These are phyloP conservation scores for Leucoraja ocellata DNA, from an alignment of 2,797 vertebrate genomes.

Conservation along the genomic window DNA sequence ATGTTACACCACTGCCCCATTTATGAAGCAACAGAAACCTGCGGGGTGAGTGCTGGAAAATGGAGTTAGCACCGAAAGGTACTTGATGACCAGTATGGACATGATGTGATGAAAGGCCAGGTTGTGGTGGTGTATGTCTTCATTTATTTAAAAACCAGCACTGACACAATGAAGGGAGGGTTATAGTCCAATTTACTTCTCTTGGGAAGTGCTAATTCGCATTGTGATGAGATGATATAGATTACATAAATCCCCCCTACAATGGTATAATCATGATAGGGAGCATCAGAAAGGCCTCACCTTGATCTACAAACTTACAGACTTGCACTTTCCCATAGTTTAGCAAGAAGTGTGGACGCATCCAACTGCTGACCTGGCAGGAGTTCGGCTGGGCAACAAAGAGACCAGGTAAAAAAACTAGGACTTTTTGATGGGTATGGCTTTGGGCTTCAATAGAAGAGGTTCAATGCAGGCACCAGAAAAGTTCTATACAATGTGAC, in stretches of 20 bases:
- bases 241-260: neutral
- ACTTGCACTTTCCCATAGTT: neutral
- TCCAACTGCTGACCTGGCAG: neutral
- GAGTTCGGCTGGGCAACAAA: neutral
- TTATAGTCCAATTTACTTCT: neutral
- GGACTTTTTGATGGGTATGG: neutral
- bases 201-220: neutral
- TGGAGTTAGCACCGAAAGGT: too few species aligned
- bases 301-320: neutral
- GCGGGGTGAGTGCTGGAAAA: too few species aligned
- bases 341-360: neutral
- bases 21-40: too few species aligned
- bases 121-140: too few species aligned
- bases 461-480: neutral
- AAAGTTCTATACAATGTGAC: neutral
- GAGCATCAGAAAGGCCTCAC: neutral
- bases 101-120: too few species aligned
- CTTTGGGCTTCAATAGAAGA: neutral
- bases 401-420: neutral
- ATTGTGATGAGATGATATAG: neutral
- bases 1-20: too few species aligned
- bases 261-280: neutral
- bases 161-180: neutral
- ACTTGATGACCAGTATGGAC: too few species aligned
- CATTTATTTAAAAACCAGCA: too few species aligned